Base-by-base conservation (phyloP, 2,113 vertebrate species). In the Neopipo cinnamomea region DNA sequence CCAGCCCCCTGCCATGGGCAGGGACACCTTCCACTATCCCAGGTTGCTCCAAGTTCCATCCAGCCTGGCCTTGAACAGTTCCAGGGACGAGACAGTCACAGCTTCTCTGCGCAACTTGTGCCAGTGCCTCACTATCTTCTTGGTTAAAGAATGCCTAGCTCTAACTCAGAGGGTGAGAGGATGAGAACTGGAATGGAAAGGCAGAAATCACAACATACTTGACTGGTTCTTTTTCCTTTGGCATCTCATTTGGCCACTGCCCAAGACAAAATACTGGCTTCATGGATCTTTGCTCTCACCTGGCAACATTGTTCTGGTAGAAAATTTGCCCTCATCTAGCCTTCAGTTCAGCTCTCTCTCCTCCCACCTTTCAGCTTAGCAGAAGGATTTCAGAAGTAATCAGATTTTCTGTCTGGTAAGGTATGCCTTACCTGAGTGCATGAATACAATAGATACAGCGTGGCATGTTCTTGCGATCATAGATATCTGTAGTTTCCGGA, bases 391-490 rank as follows among this genome's bases (percentile, higher is more conserved):
- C 82, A 90, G 63, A 91, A 85, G 65, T 75, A 71, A 42, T 42
- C 39, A n/a, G 20, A 52, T 37, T 86, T 86, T 86, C 72, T 78
- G 61, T 14, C 47, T 30, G 49, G 16, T 28, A 52, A 50, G 50
- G 50, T 8, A n/a, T 2, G 22, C 63, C 68, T 96, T 98, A 99
- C 99, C 99, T 99, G 97, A 99, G 99, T 3, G 99, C 99, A 8
- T 99, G 99, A 84, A 99, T 99, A 65, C 99, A 99, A 96, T 99
- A 99, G 97, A 99, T 99, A 93, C 99, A 99, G 85, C 99, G 99
- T 0, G 99, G 99, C 99, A 99, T 99, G 98, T 99, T 99, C 98
- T 99, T 99, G 91, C 99, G 98, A 97, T 99, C 99, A 30, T 99
- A 99, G 86, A 99, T 99, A 95, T 99, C 99, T 85, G 99, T 99